Evolutionary conservation across 2,797 vertebrate genomes (phyloP), one percentile per base, ranked within the genome.

Genomic region (Staurois parvus): DNA sequence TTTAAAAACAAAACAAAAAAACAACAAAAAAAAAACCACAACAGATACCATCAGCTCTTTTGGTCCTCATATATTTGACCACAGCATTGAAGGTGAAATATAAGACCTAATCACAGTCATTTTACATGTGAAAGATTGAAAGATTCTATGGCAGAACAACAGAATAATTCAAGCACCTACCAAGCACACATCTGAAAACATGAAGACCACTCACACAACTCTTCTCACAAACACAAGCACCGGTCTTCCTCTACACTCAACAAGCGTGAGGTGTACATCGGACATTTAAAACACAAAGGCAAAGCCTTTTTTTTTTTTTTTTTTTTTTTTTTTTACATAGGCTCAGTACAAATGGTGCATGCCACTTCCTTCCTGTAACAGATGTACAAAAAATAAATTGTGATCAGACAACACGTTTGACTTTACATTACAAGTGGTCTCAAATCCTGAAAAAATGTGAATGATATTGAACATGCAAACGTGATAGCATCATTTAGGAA

Each of bases 1-100:
- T 13, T 12, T 1, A 10, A 42, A 42, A 42, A 42, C 2, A 42
- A 12, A 42, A 1, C 17, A 48, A 17, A 13, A 48, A 17, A 62
- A 0, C 1, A n/a, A n/a, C 4, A 62, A 21, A 62, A 62, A 11
- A 6, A n/a, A 10, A 7, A 62, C 8, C n/a, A 62, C 1, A n/a
- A 6, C 30, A 70, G 32, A 59, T n/a, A 52, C 24, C 19, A 19
- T 37, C 15, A 59, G 68, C 24, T 72, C 9, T 62, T 75, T 48
- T 52, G 42, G 13, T 26, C 28, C 32, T 68, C 75, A 75, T 76
- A 37, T 40, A 28, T 29, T 24, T 62, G 66, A 76, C 73, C 29
- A 76, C 72, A 83, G 30, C 42, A 69, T 68, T 59, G 52, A 64
- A 68, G 73, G 64, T 84, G 29, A 76, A 70, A 83, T 42, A 76